These are phyloP conservation scores for Caenorhabditis sp. DNA, from an alignment of 2,888 invertebrate genomes.

Conservation along the genomic window DNA sequence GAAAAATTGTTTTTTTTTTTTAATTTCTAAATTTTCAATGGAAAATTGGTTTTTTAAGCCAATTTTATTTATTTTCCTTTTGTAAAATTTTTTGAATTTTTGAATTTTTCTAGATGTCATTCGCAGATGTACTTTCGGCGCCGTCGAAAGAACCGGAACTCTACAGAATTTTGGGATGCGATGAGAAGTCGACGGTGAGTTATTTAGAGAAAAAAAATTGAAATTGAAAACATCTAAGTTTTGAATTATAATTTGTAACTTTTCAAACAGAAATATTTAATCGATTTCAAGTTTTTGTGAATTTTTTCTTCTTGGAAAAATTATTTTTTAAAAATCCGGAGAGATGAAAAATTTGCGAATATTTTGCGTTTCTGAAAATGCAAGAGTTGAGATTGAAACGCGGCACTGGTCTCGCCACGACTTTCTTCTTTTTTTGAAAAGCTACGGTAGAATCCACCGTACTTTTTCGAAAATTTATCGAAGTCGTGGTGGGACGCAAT, in stretches of 20 bases:
- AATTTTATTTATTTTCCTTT: neutral
- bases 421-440: too few species aligned
- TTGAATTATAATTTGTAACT: neutral
- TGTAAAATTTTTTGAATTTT: conserved; percentile 7
- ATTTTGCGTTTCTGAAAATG: too few species aligned
- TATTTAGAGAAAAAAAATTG: neutral
- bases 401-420: too few species aligned
- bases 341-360: too few species aligned
- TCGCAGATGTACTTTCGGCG: conserved; percentile 50
- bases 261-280: conserved; percentile 19
- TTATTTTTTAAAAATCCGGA: too few species aligned
- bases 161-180: conserved; percentile 66
- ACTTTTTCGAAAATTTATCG: too few species aligned
- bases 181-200: conserved; percentile 48
- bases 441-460: too few species aligned
- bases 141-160: conserved; percentile 57
- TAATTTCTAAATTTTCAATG: neutral
- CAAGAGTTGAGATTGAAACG: too few species aligned
- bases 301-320: neutral
- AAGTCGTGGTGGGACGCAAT: too few species aligned
- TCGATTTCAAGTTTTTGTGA: neutral
- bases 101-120: conserved; percentile 45
- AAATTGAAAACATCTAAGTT: neutral
- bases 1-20: conserved; percentile 13
- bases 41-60: neutral